Conservation (phyloP, 2,888 invertebrate species). For the Tigriopus californicus region DNA sequence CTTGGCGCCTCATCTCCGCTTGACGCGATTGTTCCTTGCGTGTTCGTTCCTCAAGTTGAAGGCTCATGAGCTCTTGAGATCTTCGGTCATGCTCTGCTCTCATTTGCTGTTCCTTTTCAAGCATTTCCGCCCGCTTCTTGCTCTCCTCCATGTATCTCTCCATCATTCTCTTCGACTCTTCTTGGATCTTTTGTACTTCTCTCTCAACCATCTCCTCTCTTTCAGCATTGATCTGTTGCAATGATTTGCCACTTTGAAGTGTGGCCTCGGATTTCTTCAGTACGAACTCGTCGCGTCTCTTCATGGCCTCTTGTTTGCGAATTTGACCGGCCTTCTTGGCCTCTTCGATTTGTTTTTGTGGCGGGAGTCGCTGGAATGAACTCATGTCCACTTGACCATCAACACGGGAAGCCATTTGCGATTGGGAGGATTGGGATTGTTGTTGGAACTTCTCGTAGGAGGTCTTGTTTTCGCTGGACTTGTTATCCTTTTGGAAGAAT, state of each 20-base stretch:
- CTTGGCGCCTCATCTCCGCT: not conserved
- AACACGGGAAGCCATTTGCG: not conserved
- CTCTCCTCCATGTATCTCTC: slow-evolving; percentile 4
- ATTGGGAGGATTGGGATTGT: too few species aligned
- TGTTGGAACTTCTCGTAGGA: too few species aligned
- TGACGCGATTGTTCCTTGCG: not conserved
- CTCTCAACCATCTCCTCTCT: slow-evolving; percentile 7
- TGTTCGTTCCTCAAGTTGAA: not conserved
- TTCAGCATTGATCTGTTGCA: slow-evolving; percentile 6
- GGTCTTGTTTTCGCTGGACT: not conserved
- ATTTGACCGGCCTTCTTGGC: slow-evolving; percentile 3
- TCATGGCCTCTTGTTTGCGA: slow-evolving; percentile 5
- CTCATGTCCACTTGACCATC: not conserved
- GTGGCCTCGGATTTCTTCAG: not conserved
- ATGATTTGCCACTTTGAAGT: not conserved
- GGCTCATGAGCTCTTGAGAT: not conserved
- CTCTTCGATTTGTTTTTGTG: not conserved
- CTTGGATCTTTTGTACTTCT: slow-evolving; percentile 11
- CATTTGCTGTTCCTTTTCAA: not conserved
- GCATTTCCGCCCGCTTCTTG: not conserved
- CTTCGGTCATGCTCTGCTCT: not conserved
- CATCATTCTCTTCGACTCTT: slow-evolving; percentile 7
- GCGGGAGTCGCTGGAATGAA: not conserved
- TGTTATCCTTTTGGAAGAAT: slow-evolving; percentile 6
- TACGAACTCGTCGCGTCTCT: slow-evolving; percentile 6